Evolutionary conservation across 1,140 invertebrate genomes (phyloP).

Genomic region (Drosophila pallidifrons): DNA sequence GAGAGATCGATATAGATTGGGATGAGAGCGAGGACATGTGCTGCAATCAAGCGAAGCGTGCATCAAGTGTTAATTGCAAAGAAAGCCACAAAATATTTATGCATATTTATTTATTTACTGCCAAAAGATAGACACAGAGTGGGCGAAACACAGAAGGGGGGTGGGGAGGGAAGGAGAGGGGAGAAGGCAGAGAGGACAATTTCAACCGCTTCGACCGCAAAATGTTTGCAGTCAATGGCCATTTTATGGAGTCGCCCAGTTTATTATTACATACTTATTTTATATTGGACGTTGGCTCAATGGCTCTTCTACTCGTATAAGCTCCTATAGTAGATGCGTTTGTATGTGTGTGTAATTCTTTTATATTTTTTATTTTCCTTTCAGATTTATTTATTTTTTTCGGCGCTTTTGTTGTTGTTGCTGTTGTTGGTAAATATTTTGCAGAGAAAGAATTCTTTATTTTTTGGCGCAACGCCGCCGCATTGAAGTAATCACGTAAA

Average conservation of each 20-base stretch:
- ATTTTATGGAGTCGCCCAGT: constrained; percentile 49
- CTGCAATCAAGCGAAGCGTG: background rate
- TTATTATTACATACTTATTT: constrained; percentile 49
- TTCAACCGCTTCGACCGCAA: constrained; percentile 49
- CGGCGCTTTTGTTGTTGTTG: background rate
- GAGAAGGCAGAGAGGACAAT: constrained; percentile 27
- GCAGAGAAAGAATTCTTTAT: constrained; percentile 19
- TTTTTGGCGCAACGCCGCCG: constrained; percentile 79
- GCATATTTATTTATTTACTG: constrained; percentile 50
- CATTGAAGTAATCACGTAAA: constrained; percentile 83
- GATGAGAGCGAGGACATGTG: background rate
- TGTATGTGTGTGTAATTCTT: constrained; percentile 13
- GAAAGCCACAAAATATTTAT: constrained; percentile 52
- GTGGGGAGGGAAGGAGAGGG: background rate
- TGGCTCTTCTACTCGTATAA: constrained; percentile 28
- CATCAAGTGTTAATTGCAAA: constrained; percentile 42
- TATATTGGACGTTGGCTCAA: constrained; percentile 29
- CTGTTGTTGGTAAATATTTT: constrained; percentile 9
- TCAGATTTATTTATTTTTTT: constrained; percentile 1
- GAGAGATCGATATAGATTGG: background rate
- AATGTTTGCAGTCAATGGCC: constrained; percentile 74
- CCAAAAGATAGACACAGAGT: constrained; percentile 17
- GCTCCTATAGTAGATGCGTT: constrained; percentile 4
- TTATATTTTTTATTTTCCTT: constrained; percentile 34
- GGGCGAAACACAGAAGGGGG: background rate